These are phyloP conservation scores for Magallana ariakensis DNA, from an alignment of 1,140 invertebrate species.

Conservation along the genomic window DNA sequence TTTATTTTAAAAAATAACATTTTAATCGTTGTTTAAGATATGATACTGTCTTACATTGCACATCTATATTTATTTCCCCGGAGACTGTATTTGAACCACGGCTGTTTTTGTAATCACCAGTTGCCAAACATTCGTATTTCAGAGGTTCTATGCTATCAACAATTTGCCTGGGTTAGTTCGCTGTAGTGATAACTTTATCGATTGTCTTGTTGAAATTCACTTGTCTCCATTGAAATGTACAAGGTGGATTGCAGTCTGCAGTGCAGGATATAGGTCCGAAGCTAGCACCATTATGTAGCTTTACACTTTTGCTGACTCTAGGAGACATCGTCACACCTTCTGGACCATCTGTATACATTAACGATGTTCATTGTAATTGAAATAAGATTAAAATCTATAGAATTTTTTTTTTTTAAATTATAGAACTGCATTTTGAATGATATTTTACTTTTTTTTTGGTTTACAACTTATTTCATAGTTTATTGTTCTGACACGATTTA, in stretches of 20 bases:
- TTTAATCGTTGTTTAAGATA: too few species aligned
- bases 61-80: neutral
- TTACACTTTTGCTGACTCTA: neutral
- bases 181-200: neutral
- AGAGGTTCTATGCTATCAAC: neutral
- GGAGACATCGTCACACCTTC: neutral
- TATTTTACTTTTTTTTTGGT: too few species aligned
- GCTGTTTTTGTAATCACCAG: neutral
- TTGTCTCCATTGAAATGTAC: neutral
- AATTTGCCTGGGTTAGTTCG: neutral
- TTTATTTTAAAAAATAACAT: too few species aligned
- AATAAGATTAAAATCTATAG: too few species aligned
- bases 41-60: too few species aligned
- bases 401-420: too few species aligned
- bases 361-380: too few species aligned
- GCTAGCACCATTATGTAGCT: neutral
- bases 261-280: neutral
- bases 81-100: neutral
- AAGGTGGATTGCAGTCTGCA: neutral
- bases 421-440: too few species aligned
- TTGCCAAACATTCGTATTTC: neutral
- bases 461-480: too few species aligned
- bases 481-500: too few species aligned
- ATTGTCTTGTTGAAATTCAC: neutral
- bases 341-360: neutral